Conservation (phyloP, 1,140 invertebrate species). For the Arion vulgaris region DNA sequence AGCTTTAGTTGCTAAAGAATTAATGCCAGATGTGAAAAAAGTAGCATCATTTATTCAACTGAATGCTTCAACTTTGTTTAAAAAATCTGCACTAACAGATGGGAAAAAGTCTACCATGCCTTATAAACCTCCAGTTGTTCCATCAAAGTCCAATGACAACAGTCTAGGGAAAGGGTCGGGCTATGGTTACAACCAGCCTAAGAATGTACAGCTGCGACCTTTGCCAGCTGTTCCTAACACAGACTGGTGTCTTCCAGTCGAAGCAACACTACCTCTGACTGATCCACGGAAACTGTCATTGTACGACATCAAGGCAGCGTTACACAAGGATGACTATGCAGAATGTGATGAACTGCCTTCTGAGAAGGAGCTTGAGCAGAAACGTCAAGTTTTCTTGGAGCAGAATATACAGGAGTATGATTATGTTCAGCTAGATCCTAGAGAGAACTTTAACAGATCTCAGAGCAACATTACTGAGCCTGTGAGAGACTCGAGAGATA, state of each 20-base stretch:
- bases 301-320: slow-evolving; percentile 28
- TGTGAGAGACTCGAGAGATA: too few species aligned
- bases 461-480: too few species aligned
- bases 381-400: slow-evolving; percentile 48
- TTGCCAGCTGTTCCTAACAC: slow-evolving; percentile 67
- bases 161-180: neutral
- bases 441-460: slow-evolving; percentile 79
- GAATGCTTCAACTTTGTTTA: slow-evolving; percentile 84
- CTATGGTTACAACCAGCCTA: slow-evolving; percentile 33
- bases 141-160: slow-evolving; percentile 53
- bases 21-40: slow-evolving; percentile 91
- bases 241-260: slow-evolving; percentile 56
- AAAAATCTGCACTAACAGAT: slow-evolving; percentile 47
- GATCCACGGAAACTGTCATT: neutral
- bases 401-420: slow-evolving; percentile 84
- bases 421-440: slow-evolving; percentile 89
- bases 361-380: slow-evolving; percentile 29
- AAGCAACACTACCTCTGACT: neutral
- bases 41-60: slow-evolving; percentile 91
- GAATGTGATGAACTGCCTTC: slow-evolving; percentile 31
- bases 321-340: slow-evolving; percentile 37
- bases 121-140: slow-evolving; percentile 64
- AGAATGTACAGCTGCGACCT: slow-evolving; percentile 62
- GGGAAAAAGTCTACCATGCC: slow-evolving; percentile 33
- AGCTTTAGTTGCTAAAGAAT: slow-evolving; percentile 84